These are phyloP conservation scores for Ennomos quercinarius DNA, from an alignment of 2,888 invertebrate genomes.

Conservation along the genomic window DNA sequence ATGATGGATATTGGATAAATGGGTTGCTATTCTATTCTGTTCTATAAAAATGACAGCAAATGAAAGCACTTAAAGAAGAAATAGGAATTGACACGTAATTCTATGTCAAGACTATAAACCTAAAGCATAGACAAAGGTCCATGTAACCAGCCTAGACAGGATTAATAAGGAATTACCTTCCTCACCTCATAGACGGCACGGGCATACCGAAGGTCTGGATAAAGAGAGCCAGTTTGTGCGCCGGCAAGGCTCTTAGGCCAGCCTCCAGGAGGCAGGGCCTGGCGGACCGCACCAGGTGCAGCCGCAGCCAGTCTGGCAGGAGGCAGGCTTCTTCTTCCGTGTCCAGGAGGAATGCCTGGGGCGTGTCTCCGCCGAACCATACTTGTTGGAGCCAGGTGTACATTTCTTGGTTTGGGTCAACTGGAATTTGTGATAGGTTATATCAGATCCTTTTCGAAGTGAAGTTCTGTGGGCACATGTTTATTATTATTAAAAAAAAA, in stretches of 20 bases:
- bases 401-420: conserved; percentile 85
- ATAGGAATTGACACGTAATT: too few species aligned
- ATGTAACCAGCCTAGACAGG: too few species aligned
- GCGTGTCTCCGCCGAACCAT: conserved; percentile 93
- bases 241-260: conserved; percentile 93
- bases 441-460: too few species aligned
- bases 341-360: conserved; percentile 88
- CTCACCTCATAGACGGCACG: conserved; percentile 92
- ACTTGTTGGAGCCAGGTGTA: conserved; percentile 86
- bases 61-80: too few species aligned
- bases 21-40: too few species aligned
- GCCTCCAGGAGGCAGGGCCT: conserved; percentile 93
- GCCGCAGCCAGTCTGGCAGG: conserved; percentile 96
- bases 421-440: conserved; percentile 47
- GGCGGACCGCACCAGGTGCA: conserved; percentile 95
- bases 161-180: background rate
- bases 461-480: too few species aligned
- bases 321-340: conserved; percentile 93
- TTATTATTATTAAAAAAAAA: too few species aligned
- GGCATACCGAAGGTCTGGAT: conserved; percentile 99
- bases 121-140: too few species aligned
- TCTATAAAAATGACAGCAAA: too few species aligned
- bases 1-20: too few species aligned
- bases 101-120: too few species aligned
- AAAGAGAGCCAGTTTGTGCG: conserved; percentile 95